Conservation (phyloP, 2,888 invertebrate genomes). For the Neelides folsomi region DNA sequence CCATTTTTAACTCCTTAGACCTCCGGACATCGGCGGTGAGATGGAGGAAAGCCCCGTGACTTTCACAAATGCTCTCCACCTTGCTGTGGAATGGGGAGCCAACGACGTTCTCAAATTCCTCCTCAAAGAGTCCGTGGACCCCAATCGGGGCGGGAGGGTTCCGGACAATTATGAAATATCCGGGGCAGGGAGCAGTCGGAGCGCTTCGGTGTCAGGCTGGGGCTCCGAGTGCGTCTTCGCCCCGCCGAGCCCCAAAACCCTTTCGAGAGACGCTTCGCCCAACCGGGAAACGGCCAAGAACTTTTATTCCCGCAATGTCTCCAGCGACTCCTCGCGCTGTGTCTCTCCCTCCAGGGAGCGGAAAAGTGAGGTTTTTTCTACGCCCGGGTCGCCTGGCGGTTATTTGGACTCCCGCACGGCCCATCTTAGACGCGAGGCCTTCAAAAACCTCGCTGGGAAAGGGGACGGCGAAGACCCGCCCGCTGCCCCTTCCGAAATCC, state of each 20-base stretch:
- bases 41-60: slow-evolving; percentile 39
- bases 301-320: slow-evolving; percentile 32
- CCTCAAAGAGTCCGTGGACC: slow-evolving; percentile 45
- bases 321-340: slow-evolving; percentile 31
- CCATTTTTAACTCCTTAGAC: slow-evolving; percentile 9
- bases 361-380: slow-evolving; percentile 30
- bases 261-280: slow-evolving; percentile 32
- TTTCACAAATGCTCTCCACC: slow-evolving; percentile 45
- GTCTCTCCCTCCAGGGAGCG: slow-evolving; percentile 31
- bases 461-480: slow-evolving; percentile 23
- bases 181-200: slow-evolving; percentile 31
- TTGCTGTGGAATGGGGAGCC: slow-evolving; percentile 47
- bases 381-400: slow-evolving; percentile 17
- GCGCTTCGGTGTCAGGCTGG: slow-evolving; percentile 33
- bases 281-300: slow-evolving; percentile 31
- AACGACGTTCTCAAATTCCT: slow-evolving; percentile 44
- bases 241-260: slow-evolving; percentile 33
- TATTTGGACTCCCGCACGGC: slow-evolving; percentile 22
- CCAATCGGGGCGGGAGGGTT: slow-evolving; percentile 43
- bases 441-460: slow-evolving; percentile 29
- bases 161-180: slow-evolving; percentile 33
- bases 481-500: slow-evolving; percentile 23
- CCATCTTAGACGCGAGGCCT: slow-evolving; percentile 32
- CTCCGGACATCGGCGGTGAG: slow-evolving; percentile 35
- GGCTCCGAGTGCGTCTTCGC: slow-evolving; percentile 34